Evolutionary conservation across 2,797 vertebrate species (phyloP), one percentile per base, ranked within the genome.

Genomic region (Poeciliopsis infans): DNA sequence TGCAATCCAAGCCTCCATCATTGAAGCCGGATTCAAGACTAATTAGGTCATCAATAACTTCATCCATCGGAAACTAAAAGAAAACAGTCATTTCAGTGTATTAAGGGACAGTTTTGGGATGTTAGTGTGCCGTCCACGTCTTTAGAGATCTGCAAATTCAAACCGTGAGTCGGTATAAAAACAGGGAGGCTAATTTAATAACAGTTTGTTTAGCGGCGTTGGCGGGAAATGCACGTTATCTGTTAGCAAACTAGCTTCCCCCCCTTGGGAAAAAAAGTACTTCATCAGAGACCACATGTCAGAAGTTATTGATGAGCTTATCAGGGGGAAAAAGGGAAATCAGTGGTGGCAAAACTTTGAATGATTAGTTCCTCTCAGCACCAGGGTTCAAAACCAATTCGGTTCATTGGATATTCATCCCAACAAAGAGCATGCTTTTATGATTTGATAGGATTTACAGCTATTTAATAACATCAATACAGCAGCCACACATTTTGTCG

Each of bases 1-100:
- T 95, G 90, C 96, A 97, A 90, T 96, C 95, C 96, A 97, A 95
- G 89, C 94, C 96, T 93, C 97, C 96, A 86, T 98, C 97, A 93
- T 97, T 97, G 95, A 99, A 98, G 84, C 95, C 96, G 77, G 97
- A 96, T 95, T 99, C 97, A 92, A 97, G 95, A 93, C 95, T 95
- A 87, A 98, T 97, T 87, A 99, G 96, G 94, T 98, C 96, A 95
- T 98, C 97, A 92, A 97, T 97, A 94, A 98, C 96, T 86, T 98
- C 97, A 93, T 99, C 97, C 97, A 98, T 97, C 94, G 97, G 96
- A 94, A 96, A 96, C 96, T 96, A 93, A 93, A 95, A 94, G 88
- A 94, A 94, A 92, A 91, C 88, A 93, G 81, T 89, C 18, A 89
- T 93, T 88, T 91, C 75, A 93, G 87, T 83, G 77, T 90, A 89